Evolutionary conservation across 2,113 vertebrate species (phyloP).

Genomic region (Notarius quadriscutis): DNA sequence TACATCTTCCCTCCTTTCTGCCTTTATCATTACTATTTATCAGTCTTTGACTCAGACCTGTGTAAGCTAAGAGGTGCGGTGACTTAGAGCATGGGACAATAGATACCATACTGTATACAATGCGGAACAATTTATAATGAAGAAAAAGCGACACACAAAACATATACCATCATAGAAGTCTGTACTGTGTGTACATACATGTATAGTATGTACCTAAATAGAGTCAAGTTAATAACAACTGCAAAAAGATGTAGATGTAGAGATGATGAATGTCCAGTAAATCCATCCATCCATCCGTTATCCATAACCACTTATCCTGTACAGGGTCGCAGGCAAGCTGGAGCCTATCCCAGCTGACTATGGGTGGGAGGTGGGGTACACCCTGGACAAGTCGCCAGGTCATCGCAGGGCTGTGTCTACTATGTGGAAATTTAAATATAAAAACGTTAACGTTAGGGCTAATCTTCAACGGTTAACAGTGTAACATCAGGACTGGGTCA

Average conservation of each 20-base stretch:
- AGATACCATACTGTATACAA: neutral
- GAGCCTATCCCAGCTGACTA: too few species aligned
- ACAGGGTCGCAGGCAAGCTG: too few species aligned
- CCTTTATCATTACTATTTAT: neutral
- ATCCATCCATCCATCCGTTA: too few species aligned
- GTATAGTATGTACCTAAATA: neutral
- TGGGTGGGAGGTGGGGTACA: too few species aligned
- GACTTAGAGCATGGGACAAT: neutral
- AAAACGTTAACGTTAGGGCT: neutral
- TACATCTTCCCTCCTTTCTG: neutral
- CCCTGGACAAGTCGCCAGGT: too few species aligned
- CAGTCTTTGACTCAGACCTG: neutral
- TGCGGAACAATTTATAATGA: neutral
- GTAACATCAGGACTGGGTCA: neutral
- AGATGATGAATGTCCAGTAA: neutral
- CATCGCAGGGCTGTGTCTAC: too few species aligned
- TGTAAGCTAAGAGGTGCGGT: neutral
- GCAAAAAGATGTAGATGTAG: neutral
- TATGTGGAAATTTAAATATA: neutral
- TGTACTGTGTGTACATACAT: neutral
- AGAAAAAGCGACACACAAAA: neutral
- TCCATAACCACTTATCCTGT: too few species aligned
- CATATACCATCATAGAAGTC: neutral
- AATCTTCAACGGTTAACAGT: neutral
- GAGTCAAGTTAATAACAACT: neutral